Evolutionary conservation across 2,888 invertebrate species (phyloP).

Genomic region (Pseudeuparius sepicola): DNA sequence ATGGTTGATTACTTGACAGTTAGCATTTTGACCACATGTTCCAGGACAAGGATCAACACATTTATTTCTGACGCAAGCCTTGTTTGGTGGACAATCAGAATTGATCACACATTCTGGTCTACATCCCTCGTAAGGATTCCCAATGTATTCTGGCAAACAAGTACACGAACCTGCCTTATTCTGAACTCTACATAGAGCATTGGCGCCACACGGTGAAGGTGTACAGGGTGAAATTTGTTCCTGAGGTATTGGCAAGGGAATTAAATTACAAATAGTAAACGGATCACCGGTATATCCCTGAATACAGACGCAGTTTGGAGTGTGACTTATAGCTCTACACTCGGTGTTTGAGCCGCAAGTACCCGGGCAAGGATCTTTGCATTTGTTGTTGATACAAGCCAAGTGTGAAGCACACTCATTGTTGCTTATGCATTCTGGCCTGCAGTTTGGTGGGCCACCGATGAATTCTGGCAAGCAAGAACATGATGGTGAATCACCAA

Average conservation of each 20-base stretch:
- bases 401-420: slow-evolving; percentile 57
- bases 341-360: slow-evolving; percentile 61
- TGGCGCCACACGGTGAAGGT: slow-evolving; percentile 43
- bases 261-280: slow-evolving; percentile 37
- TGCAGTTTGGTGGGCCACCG: slow-evolving; percentile 60
- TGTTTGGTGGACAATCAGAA: slow-evolving; percentile 46
- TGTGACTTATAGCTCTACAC: slow-evolving; percentile 66
- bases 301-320: slow-evolving; percentile 58
- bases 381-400: slow-evolving; percentile 64
- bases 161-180: slow-evolving; percentile 45
- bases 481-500: slow-evolving; percentile 56
- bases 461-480: slow-evolving; percentile 57
- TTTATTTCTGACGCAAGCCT: slow-evolving; percentile 46
- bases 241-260: slow-evolving; percentile 17
- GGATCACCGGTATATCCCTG: slow-evolving; percentile 60
- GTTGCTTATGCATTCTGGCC: slow-evolving; percentile 64
- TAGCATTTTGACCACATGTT: slow-evolving; percentile 56
- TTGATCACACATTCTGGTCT: slow-evolving; percentile 47
- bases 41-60: slow-evolving; percentile 51
- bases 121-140: slow-evolving; percentile 51
- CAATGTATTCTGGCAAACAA: slow-evolving; percentile 43
- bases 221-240: slow-evolving; percentile 33
- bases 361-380: slow-evolving; percentile 61
- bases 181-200: slow-evolving; percentile 42
- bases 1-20: slow-evolving; percentile 44